Base-by-base conservation (phyloP, 2,113 vertebrate genomes). In the Addax nasomaculatus region DNA sequence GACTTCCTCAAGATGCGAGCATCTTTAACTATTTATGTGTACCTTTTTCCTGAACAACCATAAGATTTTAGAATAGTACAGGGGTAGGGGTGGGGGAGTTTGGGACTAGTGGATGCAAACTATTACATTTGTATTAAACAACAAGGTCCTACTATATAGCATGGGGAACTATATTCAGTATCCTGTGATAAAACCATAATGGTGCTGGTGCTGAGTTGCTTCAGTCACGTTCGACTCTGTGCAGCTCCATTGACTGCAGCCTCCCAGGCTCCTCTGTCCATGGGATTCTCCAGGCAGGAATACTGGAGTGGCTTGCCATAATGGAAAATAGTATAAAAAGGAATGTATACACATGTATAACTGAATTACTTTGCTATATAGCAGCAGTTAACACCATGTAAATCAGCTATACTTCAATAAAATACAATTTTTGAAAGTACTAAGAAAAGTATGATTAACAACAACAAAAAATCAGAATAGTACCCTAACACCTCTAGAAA, bases 51-150 rank as follows among this genome's bases (percentile, higher is more conserved):
- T 85, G 53, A 91, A 17, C 81, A 51, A 60, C 12, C 1, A 0
- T 67, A 13, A 97, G 17, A 84, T 95, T 84, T 57, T 43, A 89
- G n/a, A 64, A 53, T 29, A 84, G 8, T 90, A 49, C 53, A n/a
- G 29, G 76, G 16, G 29, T 33, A 17, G 45, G 45, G 45, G 8
- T 33, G 78, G 16, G 45, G 78, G 16, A 51, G 29, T 51, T 49
- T 49, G 78, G 78, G 29, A 51, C 45, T 49, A 80, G 29, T 9
- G 1, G 29, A 33, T 80, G 45, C 16, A 51, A 80, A 80, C 45
- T 49, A 1, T 45, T 45, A 78, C 25, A 43, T 80, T 33, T 49
- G 7, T 3, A 21, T 80, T 70, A 80, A 80, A 49, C 78, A 49
- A 33, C 45, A 80, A 33, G 78, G 78, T 49, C 45, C 76, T 49